Conservation (phyloP, 2,113 vertebrate genomes). For the Colinus virginianus region DNA sequence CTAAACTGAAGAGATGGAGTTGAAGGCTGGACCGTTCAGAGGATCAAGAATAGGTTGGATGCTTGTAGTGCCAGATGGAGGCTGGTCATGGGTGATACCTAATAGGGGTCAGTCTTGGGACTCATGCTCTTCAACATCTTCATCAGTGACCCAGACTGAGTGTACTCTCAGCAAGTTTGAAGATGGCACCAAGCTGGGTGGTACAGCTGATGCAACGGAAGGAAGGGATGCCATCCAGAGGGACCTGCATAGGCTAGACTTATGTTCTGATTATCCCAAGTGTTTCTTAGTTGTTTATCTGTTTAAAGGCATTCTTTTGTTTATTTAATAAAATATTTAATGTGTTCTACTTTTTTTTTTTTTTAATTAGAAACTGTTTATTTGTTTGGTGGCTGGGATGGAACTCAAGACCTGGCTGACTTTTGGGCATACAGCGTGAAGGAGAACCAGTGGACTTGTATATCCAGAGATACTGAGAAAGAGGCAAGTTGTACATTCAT, state of each 20-base stretch:
- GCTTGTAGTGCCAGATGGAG: no score
- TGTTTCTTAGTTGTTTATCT: background rate
- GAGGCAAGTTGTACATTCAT: constrained; percentile 80
- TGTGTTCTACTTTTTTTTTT: background rate
- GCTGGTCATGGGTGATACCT: no score
- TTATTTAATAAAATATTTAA: background rate
- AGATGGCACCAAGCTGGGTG: background rate
- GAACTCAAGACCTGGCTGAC: constrained; percentile 98
- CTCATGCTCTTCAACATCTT: no score
- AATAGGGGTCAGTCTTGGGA: no score
- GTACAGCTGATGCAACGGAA: background rate
- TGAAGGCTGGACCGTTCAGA: background rate
- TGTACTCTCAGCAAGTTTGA: background rate
- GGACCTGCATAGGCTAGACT: background rate
- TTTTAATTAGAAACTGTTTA: constrained; percentile 91
- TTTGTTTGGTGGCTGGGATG: constrained; percentile 98
- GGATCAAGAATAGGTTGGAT: no score
- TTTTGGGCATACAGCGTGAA: constrained; percentile 99
- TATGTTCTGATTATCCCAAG: background rate
- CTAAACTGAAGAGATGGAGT: background rate
- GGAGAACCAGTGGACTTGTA: constrained; percentile 97
- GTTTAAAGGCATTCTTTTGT: background rate
- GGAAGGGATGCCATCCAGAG: background rate
- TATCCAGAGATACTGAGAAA: constrained; percentile 97
- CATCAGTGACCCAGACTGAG: no score